A percentile compares a stretch with the other conserved stretches of the same genome.
Evolutionary conservation across 1,140 invertebrate species (phyloP).

Genomic region (Stegodyphus dumicola): DNA sequence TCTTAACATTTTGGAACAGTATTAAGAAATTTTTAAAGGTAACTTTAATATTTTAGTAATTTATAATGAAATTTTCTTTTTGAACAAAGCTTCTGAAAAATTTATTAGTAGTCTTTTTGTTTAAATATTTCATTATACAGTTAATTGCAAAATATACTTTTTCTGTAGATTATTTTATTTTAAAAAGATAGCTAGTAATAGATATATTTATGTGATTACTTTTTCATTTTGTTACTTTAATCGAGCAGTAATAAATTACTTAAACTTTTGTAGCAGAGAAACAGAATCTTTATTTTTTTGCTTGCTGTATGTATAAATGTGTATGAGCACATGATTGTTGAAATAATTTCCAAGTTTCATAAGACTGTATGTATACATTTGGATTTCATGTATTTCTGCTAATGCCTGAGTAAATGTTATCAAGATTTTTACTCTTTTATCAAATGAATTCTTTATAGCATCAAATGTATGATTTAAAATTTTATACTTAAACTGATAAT

Average conservation of each 20-base stretch:
- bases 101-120: too few relatives aligned
- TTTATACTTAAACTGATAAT: not conserved
- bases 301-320: not conserved
- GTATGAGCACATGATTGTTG: not conserved
- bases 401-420: too few relatives aligned
- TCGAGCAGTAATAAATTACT: not conserved
- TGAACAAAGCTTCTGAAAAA: too few relatives aligned
- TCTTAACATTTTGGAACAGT: too few relatives aligned
- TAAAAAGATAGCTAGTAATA: too few relatives aligned
- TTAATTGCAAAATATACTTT: too few relatives aligned
- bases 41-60: too few relatives aligned
- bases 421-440: not conserved
- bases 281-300: not conserved
- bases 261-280: not conserved
- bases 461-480: not conserved
- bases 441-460: not conserved
- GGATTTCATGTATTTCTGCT: not conserved
- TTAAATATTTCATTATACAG: too few relatives aligned
- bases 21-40: too few relatives aligned
- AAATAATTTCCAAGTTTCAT: not conserved
- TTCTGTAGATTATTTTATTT: too few relatives aligned
- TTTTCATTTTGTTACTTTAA: not conserved
- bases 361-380: not conserved
- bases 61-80: too few relatives aligned
- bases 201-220: too few relatives aligned